Evolutionary conservation across 2,797 vertebrate genomes (phyloP), one percentile per base, ranked within the genome.

Genomic region (Lycodopsis pacificus): DNA sequence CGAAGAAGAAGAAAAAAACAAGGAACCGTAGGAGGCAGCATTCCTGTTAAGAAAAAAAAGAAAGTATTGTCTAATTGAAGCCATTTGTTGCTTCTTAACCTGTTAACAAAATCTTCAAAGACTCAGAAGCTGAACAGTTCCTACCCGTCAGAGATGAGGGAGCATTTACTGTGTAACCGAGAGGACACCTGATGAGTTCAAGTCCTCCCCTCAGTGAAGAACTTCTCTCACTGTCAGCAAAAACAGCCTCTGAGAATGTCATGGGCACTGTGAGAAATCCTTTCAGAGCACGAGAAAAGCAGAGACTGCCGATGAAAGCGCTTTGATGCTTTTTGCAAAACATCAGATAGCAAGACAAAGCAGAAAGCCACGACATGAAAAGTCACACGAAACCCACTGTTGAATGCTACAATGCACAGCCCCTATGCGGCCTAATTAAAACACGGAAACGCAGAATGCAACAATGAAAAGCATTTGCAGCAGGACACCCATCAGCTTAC

Each of bases 231-330:
- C 10, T 14, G 53, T 84, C 83, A 81, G 79, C 74, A 82, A 53
- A 84, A 83, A 68, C 38, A 68, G 40, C 27, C 40, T 79, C 54
- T 22, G 36, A 71, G 53, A 63, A 48, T 13, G 58, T 74, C 61
- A 72, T 4, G 53, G 62, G 58, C 46, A 38, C 48, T 85, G 77
- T 72, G 79, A 70, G 30, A 87, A 85, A 76, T 11, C 76, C 57
- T 77, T 61, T 4, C 70, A 79, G 51, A 64, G 42, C 22, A 70
- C 65, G n/a, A 68, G 36, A 22, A 48, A 64, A 65, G 30, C 15
- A 53, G 61, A 76, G 49, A 79, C 42, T 74, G 81, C 75, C 71
- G 86, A 89, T 84, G 51, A 73, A 82, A 84, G 79, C 73, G 48
- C n/a, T 86, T 77, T 84, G 61, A 82, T 64, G 71, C 30, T 32